phyloP scores from a whole-genome alignment of 2,797 vertebrate genomes.

The Cossypha heuglini region DNA sequence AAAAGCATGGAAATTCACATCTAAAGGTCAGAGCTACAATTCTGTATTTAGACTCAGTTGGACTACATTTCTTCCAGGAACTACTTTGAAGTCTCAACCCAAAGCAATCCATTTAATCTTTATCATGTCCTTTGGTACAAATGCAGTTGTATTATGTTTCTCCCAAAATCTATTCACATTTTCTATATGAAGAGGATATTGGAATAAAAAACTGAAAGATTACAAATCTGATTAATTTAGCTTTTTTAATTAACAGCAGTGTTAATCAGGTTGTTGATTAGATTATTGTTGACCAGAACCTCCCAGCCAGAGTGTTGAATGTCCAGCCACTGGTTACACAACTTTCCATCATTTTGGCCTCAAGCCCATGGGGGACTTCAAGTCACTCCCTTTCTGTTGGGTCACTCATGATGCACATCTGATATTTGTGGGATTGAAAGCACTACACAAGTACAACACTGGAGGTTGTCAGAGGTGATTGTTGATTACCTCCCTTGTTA shows the following conservation, averaged over 20 bases:
- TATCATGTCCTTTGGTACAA: neutral
- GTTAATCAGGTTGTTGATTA: neutral
- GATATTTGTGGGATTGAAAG: neutral
- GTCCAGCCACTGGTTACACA: neutral
- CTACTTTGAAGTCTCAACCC: neutral
- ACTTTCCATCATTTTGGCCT: neutral
- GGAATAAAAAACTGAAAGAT: neutral
- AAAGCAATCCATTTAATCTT: neutral
- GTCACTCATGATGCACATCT: neutral
- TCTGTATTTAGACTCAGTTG: neutral
- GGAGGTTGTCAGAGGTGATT: neutral
- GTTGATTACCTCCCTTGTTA: neutral
- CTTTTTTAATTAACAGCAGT: neutral
- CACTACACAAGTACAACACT: fast-evolving
- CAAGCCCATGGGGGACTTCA: neutral
- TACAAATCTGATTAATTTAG: neutral
- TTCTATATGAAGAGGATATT: neutral
- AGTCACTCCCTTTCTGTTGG: neutral
- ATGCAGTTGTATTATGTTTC: neutral
- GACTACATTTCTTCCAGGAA: neutral
- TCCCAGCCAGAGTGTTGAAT: neutral
- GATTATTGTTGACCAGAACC: neutral
- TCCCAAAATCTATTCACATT: neutral
- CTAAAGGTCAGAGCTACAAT: neutral
- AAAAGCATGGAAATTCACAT: neutral